phyloP scores from a whole-genome alignment of 2,888 invertebrate species.

The Idaea aversata region DNA sequence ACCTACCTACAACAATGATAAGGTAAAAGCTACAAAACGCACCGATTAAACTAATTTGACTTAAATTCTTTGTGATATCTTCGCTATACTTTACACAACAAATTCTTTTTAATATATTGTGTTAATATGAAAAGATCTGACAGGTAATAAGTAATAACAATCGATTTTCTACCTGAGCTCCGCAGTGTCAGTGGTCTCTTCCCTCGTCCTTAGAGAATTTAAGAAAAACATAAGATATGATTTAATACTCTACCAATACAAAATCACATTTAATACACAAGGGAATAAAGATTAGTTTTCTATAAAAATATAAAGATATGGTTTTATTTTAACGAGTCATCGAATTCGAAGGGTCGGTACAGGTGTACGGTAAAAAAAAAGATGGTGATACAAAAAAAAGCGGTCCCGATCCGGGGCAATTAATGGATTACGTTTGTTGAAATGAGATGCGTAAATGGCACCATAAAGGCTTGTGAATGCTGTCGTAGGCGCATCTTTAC shows the following conservation, averaged over 20 bases:
- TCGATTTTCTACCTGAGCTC: constrained; percentile 72
- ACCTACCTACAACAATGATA: constrained; percentile 11
- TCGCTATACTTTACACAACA: constrained; percentile 35
- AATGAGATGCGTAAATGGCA: constrained; percentile 55
- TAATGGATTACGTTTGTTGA: constrained; percentile 64
- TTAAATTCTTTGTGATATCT: constrained; percentile 37
- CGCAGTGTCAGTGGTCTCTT: constrained; percentile 55
- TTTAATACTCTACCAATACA: constrained; percentile 9
- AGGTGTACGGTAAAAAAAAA: constrained; percentile 58
- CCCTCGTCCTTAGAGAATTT: constrained; percentile 60
- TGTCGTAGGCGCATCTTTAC: not conserved
- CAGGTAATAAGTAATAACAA: constrained; percentile 62
- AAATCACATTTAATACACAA: constrained; percentile 11
- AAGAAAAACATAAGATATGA: constrained; percentile 35
- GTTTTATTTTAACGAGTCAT: constrained; percentile 60
- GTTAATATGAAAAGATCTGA: constrained; percentile 47
- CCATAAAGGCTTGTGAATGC: constrained; percentile 21
- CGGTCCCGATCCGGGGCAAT: constrained; percentile 56
- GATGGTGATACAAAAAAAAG: constrained; percentile 36
- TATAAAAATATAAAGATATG: not conserved
- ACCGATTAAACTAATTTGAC: constrained; percentile 43
- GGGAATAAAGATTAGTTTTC: constrained; percentile 16
- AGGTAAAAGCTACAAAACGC: constrained; percentile 33
- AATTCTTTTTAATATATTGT: constrained; percentile 45
- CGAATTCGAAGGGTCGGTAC: constrained; percentile 59